Evolutionary conservation across 2,113 vertebrate genomes (phyloP).

Genomic region (Morphnarchus princeps): DNA sequence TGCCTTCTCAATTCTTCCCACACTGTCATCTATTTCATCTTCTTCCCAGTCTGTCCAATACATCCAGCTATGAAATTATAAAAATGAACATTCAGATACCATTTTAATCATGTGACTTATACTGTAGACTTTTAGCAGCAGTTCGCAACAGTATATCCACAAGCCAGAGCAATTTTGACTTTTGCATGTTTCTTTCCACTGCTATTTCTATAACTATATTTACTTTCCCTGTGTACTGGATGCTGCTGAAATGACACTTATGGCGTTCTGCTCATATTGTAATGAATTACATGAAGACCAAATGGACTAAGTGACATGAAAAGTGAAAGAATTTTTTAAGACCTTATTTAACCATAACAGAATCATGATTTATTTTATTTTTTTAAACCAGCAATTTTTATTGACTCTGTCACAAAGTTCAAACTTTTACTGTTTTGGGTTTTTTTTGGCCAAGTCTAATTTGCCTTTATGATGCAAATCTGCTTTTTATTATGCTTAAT

Average conservation of each 20-base stretch:
- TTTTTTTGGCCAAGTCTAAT: constrained; percentile 8
- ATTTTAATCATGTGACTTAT: background rate
- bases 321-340: background rate
- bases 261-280: background rate
- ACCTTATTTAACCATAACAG: constrained; percentile 15
- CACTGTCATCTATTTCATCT: constrained; percentile 95
- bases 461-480: constrained; percentile 45
- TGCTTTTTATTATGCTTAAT: constrained; percentile 19
- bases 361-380: background rate
- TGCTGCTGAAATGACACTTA: background rate
- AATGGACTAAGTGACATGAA: background rate
- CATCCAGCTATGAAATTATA: constrained; percentile 87
- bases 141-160: background rate
- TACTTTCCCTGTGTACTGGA: background rate
- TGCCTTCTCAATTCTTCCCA: constrained; percentile 95
- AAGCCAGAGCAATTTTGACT: background rate
- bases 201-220: background rate
- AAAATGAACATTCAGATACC: background rate
- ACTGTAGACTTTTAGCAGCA: background rate
- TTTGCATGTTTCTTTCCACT: background rate
- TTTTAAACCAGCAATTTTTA: constrained; percentile 6
- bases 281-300: background rate
- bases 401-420: constrained; percentile 20
- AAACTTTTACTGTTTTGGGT: background rate
- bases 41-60: constrained; percentile 99